Evolutionary conservation across 2,113 vertebrate genomes (phyloP).

Genomic region (Vulpes vulpes): DNA sequence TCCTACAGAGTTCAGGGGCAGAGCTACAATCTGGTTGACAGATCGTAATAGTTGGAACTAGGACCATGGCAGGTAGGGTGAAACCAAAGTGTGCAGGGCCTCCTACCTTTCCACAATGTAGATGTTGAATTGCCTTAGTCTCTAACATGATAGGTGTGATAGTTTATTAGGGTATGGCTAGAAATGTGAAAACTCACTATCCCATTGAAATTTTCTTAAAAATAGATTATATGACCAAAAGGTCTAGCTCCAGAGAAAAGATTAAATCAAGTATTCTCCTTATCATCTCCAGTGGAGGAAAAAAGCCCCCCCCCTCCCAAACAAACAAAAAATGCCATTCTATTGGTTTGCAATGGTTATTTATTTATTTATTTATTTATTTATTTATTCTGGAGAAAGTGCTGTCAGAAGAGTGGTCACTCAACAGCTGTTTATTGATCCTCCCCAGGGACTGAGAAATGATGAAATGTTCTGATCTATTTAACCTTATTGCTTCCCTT

Average conservation of each 20-base stretch:
- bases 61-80: not conserved
- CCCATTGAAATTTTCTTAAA: conserved; percentile 2
- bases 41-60: not conserved
- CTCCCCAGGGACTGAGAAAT: conserved; percentile 63
- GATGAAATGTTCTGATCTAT: conserved; percentile 77
- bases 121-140: not conserved
- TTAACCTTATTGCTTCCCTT: not conserved
- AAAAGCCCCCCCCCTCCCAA: not conserved
- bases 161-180: not conserved
- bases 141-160: not conserved
- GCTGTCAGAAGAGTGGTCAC: conserved; percentile 36
- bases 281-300: conserved; percentile 50
- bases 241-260: conserved; percentile 70
- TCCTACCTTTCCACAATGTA: fast-evolving
- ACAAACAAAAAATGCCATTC: conserved; percentile 48
- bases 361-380: too few species aligned
- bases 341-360: conserved; percentile 59
- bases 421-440: conserved; percentile 76
- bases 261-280: conserved; percentile 61
- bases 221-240: not conserved
- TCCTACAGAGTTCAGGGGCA: not conserved
- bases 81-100: not conserved
- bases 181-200: not conserved
- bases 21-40: not conserved
- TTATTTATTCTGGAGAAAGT: conserved; percentile 12